These are phyloP conservation scores for Colostygia pectinataria DNA, from an alignment of 2,888 invertebrate genomes.

Conservation along the genomic window DNA sequence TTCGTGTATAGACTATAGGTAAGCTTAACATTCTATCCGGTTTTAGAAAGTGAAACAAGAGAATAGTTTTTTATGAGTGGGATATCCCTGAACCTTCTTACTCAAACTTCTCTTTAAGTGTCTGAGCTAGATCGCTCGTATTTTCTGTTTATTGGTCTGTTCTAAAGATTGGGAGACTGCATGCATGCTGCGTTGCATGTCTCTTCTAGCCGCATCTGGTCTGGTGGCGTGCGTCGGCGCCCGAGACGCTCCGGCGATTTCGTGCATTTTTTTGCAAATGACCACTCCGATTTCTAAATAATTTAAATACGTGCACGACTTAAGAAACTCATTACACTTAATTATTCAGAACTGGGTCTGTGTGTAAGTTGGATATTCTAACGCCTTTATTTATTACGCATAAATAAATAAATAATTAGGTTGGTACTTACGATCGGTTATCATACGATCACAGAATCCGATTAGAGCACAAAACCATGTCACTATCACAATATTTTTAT, in stretches of 20 bases:
- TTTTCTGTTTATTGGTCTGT: not conserved
- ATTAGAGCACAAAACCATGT: conserved; percentile 76
- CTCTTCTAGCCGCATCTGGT: conserved; percentile 45
- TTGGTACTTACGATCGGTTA: conserved; percentile 65
- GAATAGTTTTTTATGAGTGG: no score
- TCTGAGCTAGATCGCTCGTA: no score
- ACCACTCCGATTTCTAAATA: conserved; percentile 79
- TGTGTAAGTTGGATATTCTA: conserved; percentile 39
- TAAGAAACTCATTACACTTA: conserved; percentile 62
- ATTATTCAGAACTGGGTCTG: conserved; percentile 68
- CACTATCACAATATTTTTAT: conserved; percentile 69
- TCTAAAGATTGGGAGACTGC: not conserved
- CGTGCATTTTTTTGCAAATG: conserved; percentile 78
- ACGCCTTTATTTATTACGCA: conserved; percentile 15
- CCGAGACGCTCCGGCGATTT: conserved; percentile 66
- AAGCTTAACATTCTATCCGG: no score
- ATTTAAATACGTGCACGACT: conserved; percentile 79
- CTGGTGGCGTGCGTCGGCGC: conserved; percentile 46
- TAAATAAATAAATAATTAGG: conserved; percentile 4
- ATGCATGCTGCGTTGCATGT: conserved; percentile 20
- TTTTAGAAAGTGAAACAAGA: no score
- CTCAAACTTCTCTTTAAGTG: no score
- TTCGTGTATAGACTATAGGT: no score
- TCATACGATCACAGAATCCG: conserved; percentile 70
- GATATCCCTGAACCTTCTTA: no score